Percentiles rank a stretch among this genome's conserved stretches.
Evolutionary conservation across 2,888 invertebrate species (phyloP).

Genomic region (Hydropsyche betteni): DNA sequence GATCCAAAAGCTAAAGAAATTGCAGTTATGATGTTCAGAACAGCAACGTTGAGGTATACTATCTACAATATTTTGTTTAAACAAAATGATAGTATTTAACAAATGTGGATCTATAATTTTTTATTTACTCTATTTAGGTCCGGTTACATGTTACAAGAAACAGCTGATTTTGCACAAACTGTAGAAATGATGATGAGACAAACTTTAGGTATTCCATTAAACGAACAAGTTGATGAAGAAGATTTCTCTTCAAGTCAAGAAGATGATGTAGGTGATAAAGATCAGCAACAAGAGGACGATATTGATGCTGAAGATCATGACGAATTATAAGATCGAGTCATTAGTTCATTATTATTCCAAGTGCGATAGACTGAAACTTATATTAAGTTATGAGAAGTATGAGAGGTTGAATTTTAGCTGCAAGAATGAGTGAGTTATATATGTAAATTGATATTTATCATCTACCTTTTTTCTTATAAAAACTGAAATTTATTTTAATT

Average conservation of each 20-base stretch:
- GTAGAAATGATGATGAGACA: constrained; percentile 91
- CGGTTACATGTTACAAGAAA: constrained; percentile 91
- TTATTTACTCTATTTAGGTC: constrained; percentile 62
- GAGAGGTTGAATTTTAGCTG: not conserved
- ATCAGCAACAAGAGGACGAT: constrained; percentile 58
- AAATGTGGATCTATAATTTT: not conserved
- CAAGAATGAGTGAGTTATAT: constrained; percentile 12
- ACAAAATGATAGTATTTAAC: not conserved
- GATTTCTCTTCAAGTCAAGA: constrained; percentile 60
- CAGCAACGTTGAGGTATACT: constrained; percentile 80
- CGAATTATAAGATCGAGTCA: constrained; percentile 64
- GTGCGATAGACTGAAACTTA: constrained; percentile 45
- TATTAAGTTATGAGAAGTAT: constrained; percentile 28
- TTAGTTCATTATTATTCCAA: constrained; percentile 19
- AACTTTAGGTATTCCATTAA: constrained; percentile 78
- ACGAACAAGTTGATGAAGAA: constrained; percentile 68
- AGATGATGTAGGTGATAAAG: constrained; percentile 59
- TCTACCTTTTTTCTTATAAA: no score
- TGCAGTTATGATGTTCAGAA: constrained; percentile 89
- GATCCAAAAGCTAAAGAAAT: constrained; percentile 84
- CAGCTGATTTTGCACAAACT: constrained; percentile 86
- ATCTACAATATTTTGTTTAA: not conserved
- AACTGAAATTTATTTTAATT: no score
- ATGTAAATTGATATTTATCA: not conserved
- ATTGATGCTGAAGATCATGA: constrained; percentile 65